Evolutionary conservation across 1,140 invertebrate genomes (phyloP).

Genomic region (Vanessa atalanta): DNA sequence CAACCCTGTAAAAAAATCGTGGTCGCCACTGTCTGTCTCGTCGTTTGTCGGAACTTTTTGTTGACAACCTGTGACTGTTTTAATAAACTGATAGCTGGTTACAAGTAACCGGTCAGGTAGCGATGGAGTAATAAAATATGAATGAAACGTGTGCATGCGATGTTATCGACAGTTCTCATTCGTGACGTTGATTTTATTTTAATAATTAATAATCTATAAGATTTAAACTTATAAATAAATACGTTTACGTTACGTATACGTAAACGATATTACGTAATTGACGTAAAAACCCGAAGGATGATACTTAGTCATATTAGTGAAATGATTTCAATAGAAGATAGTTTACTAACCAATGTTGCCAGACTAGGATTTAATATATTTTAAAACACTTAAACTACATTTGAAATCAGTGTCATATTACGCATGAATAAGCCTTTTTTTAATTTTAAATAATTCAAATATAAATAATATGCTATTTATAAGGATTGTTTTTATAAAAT

Average conservation of each 20-base stretch:
- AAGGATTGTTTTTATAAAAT: too few relatives aligned
- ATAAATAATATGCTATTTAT: too few relatives aligned
- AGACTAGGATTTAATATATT: too few relatives aligned
- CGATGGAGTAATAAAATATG: constrained; percentile 64
- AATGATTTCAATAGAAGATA: too few relatives aligned
- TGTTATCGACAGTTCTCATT: constrained; percentile 16
- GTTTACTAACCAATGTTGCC: too few relatives aligned
- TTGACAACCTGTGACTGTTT: constrained; percentile 68
- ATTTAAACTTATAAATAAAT: not conserved
- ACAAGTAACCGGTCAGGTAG: constrained; percentile 54
- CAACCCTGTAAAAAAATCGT: constrained; percentile 47
- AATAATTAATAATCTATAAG: constrained; percentile 12
- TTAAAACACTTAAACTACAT: too few relatives aligned
- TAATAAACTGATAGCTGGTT: constrained; percentile 68
- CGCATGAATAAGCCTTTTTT: too few relatives aligned
- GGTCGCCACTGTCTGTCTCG: constrained; percentile 52
- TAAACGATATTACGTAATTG: not conserved
- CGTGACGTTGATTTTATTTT: constrained; percentile 18
- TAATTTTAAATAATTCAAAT: too few relatives aligned
- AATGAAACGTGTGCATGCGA: constrained; percentile 33
- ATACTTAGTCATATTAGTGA: too few relatives aligned
- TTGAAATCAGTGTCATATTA: too few relatives aligned
- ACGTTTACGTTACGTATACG: not conserved
- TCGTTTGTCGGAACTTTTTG: constrained; percentile 72
- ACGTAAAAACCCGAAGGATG: too few relatives aligned